Evolutionary conservation across 2,888 invertebrate species (phyloP).

Genomic region (Pemphredon lugubris): DNA sequence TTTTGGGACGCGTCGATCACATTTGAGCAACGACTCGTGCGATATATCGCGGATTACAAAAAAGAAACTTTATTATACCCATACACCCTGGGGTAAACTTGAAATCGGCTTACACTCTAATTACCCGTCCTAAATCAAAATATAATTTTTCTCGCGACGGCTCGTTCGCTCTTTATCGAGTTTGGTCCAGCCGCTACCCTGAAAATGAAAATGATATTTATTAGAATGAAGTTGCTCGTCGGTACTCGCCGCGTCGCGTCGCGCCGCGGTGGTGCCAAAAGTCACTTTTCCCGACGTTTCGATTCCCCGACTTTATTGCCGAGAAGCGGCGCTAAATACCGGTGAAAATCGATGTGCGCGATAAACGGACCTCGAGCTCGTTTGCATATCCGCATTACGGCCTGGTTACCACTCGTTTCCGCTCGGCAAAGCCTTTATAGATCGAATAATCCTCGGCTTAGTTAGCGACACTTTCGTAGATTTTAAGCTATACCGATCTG

Average conservation of each 20-base stretch:
- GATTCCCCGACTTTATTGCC: slow-evolving; percentile 53
- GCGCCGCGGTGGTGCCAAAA: slow-evolving; percentile 3
- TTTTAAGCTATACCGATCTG: slow-evolving; percentile 31
- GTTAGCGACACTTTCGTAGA: slow-evolving; percentile 48
- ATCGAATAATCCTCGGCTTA: slow-evolving; percentile 52
- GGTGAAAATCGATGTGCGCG: slow-evolving; percentile 58
- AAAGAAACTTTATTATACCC: too few relatives aligned
- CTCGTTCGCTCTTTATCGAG: too few relatives aligned
- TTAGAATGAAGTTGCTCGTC: slow-evolving; percentile 3
- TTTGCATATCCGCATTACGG: slow-evolving; percentile 62
- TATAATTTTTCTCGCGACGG: too few relatives aligned
- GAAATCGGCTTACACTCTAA: too few relatives aligned
- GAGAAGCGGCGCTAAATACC: slow-evolving; percentile 44
- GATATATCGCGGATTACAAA: too few relatives aligned
- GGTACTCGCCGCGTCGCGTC: too few relatives aligned
- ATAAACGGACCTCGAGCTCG: slow-evolving; percentile 56
- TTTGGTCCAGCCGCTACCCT: too few relatives aligned
- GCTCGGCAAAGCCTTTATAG: slow-evolving; percentile 33
- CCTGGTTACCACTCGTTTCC: slow-evolving; percentile 33
- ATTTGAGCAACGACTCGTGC: too few relatives aligned
- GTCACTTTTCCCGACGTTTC: slow-evolving; percentile 33
- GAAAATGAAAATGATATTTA: slow-evolving; percentile 30
- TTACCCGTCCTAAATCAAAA: too few relatives aligned
- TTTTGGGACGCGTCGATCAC: too few relatives aligned
- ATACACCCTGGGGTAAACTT: too few relatives aligned